phyloP scores from a whole-genome alignment of 1,140 invertebrate species.

The Drosophila kepulauana region DNA sequence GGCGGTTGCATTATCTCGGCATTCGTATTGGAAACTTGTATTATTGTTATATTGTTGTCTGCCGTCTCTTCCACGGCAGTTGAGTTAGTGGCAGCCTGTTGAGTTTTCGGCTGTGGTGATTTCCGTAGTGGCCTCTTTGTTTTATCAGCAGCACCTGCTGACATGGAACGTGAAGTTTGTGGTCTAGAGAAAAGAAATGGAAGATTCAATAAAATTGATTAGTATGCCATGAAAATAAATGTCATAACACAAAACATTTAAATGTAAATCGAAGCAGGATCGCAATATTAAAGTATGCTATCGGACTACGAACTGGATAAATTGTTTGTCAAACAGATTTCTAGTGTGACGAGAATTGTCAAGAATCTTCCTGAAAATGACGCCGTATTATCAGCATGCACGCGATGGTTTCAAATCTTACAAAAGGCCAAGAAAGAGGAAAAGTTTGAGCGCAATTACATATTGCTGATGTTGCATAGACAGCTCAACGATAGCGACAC shows the following conservation, averaged over 20 bases:
- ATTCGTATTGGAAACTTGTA: constrained; percentile 77
- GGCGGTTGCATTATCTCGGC: constrained; percentile 46
- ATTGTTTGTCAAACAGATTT: constrained; percentile 58
- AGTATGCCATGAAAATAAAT: not conserved
- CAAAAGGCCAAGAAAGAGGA: constrained; percentile 41
- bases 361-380: constrained; percentile 34
- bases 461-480: constrained; percentile 61
- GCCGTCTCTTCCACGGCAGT: constrained; percentile 37
- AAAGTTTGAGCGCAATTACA: constrained; percentile 63
- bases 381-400: constrained; percentile 40
- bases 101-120: constrained; percentile 20
- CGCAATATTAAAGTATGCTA: not conserved
- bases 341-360: constrained; percentile 37
- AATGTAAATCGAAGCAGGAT: not conserved
- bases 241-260: not conserved
- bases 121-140: constrained; percentile 51
- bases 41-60: constrained; percentile 80
- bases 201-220: not conserved
- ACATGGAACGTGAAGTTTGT: constrained; percentile 80
- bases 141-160: constrained; percentile 77
- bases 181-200: constrained; percentile 54
- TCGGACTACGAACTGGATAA: constrained; percentile 53
- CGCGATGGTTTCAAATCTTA: constrained; percentile 66
- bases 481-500: constrained; percentile 56
- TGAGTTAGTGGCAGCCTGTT: constrained; percentile 34